Base-by-base conservation (phyloP, 2,888 invertebrate genomes). In the Eilema griseolum region DNA sequence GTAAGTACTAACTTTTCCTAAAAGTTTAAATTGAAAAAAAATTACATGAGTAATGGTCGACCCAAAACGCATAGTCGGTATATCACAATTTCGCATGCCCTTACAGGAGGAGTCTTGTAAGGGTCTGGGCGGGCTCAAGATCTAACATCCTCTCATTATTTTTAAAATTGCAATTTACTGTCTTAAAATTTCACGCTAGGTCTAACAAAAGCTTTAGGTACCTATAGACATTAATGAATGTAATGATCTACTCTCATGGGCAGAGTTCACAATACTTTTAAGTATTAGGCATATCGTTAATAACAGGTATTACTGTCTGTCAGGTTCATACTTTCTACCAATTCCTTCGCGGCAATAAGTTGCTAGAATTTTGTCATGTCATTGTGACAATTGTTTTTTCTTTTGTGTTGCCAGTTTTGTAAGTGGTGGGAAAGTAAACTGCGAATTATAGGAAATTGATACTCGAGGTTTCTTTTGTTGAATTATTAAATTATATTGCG, bases 301-400 rank as follows among this genome's bases (percentile, higher is more conserved):
- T 78, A 76, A 79, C 73, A 73, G 65, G 41, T 72, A 78, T 74
- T 76, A 76, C 70, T 73, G 77, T 73, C 70, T 73, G 77, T 73
- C 72, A 73, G 37, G 57, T 26, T 14, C 24, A 24, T 24, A 86
- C 85, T 88, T 88, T 88, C 88, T 83, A 84, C 66, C 61, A 70
- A 70, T 80, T 81, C 76, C 76, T 73, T 71, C 66, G 68, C 37
- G 20, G 33, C 41, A 63, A 11, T 52, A 68, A 41, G 31, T 52
- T 63, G 41, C 67, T 37, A 61, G 20, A 86, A 86, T 83, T 57
- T 61, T 77, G 82, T 78, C 77, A 76, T 85, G 79, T 84, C 83
- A 83, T 77, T 78, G 67, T 63, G 66, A 67, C 70, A 76, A 81
- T 77, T 71, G 76, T 71, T 66, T 78, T 67, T 66, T 78, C 11